Evolutionary conservation across 2,888 invertebrate genomes (phyloP).

Genomic region (Trichopoda pennipes): DNA sequence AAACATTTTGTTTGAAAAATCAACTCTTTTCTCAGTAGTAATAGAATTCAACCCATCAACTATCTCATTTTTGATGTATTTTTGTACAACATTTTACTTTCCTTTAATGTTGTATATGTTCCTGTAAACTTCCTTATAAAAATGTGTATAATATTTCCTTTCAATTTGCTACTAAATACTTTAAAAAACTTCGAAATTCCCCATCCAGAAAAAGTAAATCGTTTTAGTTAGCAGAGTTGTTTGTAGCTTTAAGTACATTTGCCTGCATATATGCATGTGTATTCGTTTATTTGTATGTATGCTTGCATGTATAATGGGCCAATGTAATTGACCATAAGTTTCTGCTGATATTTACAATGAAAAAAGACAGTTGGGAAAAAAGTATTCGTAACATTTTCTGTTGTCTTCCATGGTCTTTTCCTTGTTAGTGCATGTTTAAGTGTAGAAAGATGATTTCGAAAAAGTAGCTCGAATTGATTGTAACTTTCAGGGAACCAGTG

Average conservation of each 20-base stretch:
- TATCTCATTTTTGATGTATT: slow-evolving; percentile 33
- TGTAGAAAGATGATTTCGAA: slow-evolving; percentile 1
- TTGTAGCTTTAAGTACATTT: neutral
- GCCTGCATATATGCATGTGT: too few relatives aligned
- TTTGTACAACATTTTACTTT: neutral
- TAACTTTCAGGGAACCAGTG: neutral
- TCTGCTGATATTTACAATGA: neutral
- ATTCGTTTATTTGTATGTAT: too few relatives aligned
- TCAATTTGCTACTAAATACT: neutral
- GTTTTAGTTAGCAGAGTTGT: slow-evolving; percentile 39
- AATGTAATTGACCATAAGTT: slow-evolving; percentile 41
- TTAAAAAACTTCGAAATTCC: slow-evolving; percentile 26
- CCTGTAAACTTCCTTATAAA: neutral
- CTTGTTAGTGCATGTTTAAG: neutral
- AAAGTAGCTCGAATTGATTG: slow-evolving; percentile 38
- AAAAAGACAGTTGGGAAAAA: slow-evolving; percentile 7
- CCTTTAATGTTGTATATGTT: neutral
- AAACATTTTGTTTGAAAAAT: slow-evolving; percentile 51
- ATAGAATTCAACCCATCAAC: slow-evolving; percentile 31
- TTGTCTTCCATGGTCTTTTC: neutral
- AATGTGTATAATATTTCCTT: neutral
- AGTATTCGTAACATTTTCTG: neutral
- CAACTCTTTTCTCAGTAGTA: slow-evolving; percentile 21
- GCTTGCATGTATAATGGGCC: neutral
- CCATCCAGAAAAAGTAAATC: slow-evolving; percentile 32